Evolutionary conservation across 1,140 invertebrate genomes (phyloP), one percentile per base, ranked within the genome.

Genomic region (Cecropterus lyciades): DNA sequence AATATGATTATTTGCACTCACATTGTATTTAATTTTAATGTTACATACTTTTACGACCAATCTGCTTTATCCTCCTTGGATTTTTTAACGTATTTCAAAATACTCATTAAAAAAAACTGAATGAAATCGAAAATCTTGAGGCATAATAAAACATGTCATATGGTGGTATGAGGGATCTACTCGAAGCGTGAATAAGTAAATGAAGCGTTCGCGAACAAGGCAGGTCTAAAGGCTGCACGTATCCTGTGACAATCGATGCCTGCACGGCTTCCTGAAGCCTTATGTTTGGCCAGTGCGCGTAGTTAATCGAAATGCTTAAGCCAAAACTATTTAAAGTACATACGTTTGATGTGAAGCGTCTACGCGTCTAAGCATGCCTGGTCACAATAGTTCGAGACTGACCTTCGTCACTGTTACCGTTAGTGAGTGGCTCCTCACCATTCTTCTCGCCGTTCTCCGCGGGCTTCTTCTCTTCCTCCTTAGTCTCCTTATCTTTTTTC

Each of bases 401-500:
- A 92, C 88, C 92, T 87, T 93, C 91, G 67, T 93, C 92, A 73
- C 90, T 91, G 85, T 91, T 91, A 86, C 92, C 92, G 72, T 93
- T 93, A 88, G 89, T 87, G 81, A 92, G 80, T 63, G 84, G 79
- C 73, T 92, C 92, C 75, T 93, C 89, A 85, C 89, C 89, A 72
- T 91, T 91, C 85, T 92, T 91, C 49, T 92, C 91, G 40, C 85
- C 86, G 63, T 92, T 91, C 69, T 89, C 89, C n/a, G 93, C 93
- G 37, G 94, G 93, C 49, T 94, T 94, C 74, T 94, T 94, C 77
- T 92, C 93, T 8, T 93, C 93, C 37, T 94, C 93, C 72, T 95
- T 95, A 62, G 94, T 93, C 24, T 95, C 94, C 70, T 95, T 94
- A 14, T 73, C 95, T 92, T 90, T 95, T 82, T 95, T 95, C 48